A percentile compares a stretch with the other conserved stretches of the same genome.
Conservation (phyloP, 2,888 invertebrate genomes). For the Deilephila elpenor region DNA sequence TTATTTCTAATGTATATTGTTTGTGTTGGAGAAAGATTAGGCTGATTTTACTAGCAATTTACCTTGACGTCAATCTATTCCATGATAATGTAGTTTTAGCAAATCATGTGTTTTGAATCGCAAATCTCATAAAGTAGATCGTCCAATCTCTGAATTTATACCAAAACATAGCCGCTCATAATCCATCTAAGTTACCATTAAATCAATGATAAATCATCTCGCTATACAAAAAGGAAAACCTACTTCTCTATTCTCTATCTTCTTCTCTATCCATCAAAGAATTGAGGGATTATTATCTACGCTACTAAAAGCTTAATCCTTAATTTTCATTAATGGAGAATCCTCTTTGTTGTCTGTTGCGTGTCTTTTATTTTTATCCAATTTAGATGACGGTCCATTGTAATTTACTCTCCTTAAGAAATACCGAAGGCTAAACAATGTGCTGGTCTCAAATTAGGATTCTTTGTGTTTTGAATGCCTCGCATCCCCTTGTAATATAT, state of each 20-base stretch:
- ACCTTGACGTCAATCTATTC: no score
- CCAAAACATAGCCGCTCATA: no score
- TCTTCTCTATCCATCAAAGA: neutral
- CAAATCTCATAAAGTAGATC: no score
- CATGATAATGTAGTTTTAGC: no score
- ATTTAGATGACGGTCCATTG: conserved; percentile 23
- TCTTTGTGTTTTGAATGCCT: conserved; percentile 21
- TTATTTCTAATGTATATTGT: no score
- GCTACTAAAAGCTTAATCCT: conserved; percentile 4
- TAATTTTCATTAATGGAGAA: conserved; percentile 16
- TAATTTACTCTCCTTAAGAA: conserved; percentile 17
- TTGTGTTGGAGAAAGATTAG: no score
- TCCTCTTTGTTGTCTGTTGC: conserved; percentile 24
- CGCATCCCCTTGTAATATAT: neutral
- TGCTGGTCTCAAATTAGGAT: conserved; percentile 21
- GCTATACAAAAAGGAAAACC: neutral
- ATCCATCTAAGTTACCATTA: neutral
- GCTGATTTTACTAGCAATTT: no score
- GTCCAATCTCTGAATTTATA: no score
- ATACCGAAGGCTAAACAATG: conserved; percentile 21
- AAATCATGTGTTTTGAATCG: no score
- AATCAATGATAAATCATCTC: neutral
- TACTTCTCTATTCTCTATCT: neutral
- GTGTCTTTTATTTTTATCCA: conserved; percentile 20
- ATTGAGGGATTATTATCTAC: conserved; percentile 5